A percentile compares a stretch with the other conserved stretches of the same genome.
These are phyloP conservation scores for Choristoneura fumiferana DNA, from an alignment of 1,140 invertebrate species.

Conservation along the genomic window DNA sequence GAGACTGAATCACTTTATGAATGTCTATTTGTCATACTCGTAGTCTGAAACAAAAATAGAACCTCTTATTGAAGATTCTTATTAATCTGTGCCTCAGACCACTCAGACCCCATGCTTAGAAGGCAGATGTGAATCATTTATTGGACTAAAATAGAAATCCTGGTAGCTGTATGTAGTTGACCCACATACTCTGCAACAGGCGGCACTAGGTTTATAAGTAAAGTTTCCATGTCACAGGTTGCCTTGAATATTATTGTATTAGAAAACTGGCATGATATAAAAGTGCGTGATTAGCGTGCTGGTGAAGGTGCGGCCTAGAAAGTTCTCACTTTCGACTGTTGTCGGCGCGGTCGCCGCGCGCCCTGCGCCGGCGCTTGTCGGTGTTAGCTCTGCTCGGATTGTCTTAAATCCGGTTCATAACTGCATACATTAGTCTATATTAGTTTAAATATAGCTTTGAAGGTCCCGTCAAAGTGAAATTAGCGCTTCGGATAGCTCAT, in stretches of 20 bases:
- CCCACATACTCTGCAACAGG: background rate
- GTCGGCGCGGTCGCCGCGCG: background rate
- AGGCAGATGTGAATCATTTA: conserved; percentile 13
- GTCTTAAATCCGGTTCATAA: conserved; percentile 67
- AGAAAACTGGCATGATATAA: conserved; percentile 56
- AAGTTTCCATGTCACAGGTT: background rate
- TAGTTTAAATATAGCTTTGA: too few relatives aligned
- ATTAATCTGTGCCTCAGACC: conserved; percentile 9
- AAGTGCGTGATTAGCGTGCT: conserved; percentile 62
- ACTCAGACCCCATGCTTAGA: conserved; percentile 11
- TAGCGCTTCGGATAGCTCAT: too few relatives aligned
- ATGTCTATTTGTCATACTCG: conserved; percentile 8
- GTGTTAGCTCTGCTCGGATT: conserved; percentile 34
- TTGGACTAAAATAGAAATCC: background rate
- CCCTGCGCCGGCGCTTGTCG: conserved; percentile 32
- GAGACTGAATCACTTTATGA: background rate
- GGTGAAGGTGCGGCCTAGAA: conserved; percentile 64
- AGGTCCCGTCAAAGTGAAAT: too few relatives aligned
- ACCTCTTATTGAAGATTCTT: background rate
- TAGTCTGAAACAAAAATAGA: conserved; percentile 16
- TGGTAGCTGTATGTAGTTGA: conserved; percentile 3
- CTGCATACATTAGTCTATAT: conserved; percentile 20
- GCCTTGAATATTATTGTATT: conserved; percentile 29
- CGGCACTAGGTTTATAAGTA: background rate
- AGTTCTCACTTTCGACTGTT: conserved; percentile 60